Percentiles rank a stretch among this genome's conserved stretches.
Evolutionary conservation across 64 coral and sea anemone genomes (phyloP).

Genomic region (Actinia tenebrosa): DNA sequence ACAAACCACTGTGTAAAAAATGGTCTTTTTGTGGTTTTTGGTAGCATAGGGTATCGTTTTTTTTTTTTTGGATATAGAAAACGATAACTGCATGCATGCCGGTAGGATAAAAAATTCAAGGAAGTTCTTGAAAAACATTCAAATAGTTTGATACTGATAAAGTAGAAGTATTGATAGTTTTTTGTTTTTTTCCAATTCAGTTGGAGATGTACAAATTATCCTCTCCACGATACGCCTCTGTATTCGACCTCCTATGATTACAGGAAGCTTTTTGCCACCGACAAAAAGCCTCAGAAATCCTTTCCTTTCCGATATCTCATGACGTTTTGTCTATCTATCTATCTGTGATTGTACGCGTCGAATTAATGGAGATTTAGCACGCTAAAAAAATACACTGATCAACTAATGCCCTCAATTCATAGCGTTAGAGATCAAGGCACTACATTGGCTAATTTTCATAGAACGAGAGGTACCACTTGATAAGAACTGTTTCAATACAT

Average conservation of each 20-base stretch:
- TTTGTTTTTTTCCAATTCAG: not conserved
- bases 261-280: conserved; percentile 10
- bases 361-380: not conserved
- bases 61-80: no score
- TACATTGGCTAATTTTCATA: not conserved
- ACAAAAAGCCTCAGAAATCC: not conserved
- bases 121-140: not conserved
- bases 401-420: not conserved
- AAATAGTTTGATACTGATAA: not conserved
- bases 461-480: not conserved
- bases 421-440: no score
- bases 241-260: not conserved
- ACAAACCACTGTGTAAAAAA: no score
- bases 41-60: no score
- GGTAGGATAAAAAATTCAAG: not conserved
- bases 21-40: no score
- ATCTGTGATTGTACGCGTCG: conserved; percentile 3
- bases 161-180: not conserved
- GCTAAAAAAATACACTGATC: not conserved
- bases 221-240: not conserved
- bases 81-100: no score
- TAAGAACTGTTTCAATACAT: not conserved
- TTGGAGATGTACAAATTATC: conserved; percentile 7
- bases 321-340: conserved; percentile 11
- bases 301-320: not conserved